Evolutionary conservation across 2,888 invertebrate genomes (phyloP), one percentile per base, ranked within the genome.

Genomic region (Sussaba pulchella): DNA sequence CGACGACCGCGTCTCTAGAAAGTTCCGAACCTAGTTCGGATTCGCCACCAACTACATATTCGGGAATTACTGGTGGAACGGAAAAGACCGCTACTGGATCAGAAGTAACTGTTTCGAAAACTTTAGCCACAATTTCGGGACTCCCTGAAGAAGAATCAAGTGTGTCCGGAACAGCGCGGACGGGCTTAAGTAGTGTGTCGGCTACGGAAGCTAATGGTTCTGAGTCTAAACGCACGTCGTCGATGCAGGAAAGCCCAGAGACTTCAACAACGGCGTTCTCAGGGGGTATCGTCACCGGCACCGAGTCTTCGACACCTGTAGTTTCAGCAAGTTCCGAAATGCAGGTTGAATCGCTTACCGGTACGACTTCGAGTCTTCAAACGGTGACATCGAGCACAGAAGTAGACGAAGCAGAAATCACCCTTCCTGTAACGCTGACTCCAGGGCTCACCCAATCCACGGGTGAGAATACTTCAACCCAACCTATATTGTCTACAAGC

Each of bases 401-500:
- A 61, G 17, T 9, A 1, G 6, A 4, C 31, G 31, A 14, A 31
- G 24, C n/a, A 24, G 57, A 57, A 14, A 36, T 9, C 14, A 24
- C 54, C 8, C 6, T 31, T 1, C 26, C 31, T 26, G 54, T 21
- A 52, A 21, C 12, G 17, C 50, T n/a, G 10, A 24, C 26, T 5
- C 24, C 54, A 14, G 26, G n/a, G 26, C 10, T 9, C 19, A 9
- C 19, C 10, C 19, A 19, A 50, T 10, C 10, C 8, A 0, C 26
- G 14, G 41, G 6, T 36, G 21, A 31, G 24, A 31, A 45, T 41
- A 64, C 36, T 10, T 47, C 70, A 14, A 72, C 50, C 9, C 45
- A 59, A 24, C 63, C 57, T 19, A 19, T 26, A 12, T 31, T 31
- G 19, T 24, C 52, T 17, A 66, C 43, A 8, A 14, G 39, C 14